Base-by-base conservation (phyloP, 64 coral and sea anemone genomes). In the Dendrophyllia cribrosa region DNA sequence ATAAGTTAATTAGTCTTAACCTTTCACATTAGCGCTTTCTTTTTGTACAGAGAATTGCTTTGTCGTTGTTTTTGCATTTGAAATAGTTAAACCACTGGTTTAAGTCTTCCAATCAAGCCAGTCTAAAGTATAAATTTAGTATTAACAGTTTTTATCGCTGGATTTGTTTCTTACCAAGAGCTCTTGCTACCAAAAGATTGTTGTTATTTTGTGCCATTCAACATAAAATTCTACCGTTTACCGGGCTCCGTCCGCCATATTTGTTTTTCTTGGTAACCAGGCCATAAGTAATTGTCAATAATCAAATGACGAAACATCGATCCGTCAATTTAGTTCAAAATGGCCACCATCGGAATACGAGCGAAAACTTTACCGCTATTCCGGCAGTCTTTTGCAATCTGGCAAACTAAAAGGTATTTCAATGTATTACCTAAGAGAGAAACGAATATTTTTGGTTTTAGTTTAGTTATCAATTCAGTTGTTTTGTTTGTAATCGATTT, bases 221-320 rank as follows among this genome's bases (percentile, higher is more conserved):
- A 50, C 49, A 4, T 62, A 26, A 65, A 85, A 61, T 16, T n/a
- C n/a, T n/a, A n/a, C n/a, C n/a, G n/a, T n/a, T n/a, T n/a, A n/a
- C 3, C 56, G 4, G 5, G 17, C 12, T 86, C 23, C 73, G 69
- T 94, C 92, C 95, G 84, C 92, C 95, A 97, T 97, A 21, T 87
- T 97, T 92, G 91, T 75, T 72, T 67, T 12, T 46, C 72, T 84
- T 43, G 12, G 90, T 68, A 83, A 43, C 90, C 95, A 93, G 86
- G 90, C 85, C 59, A 86, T 11, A 6, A 13, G 26, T 44, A 76
- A 75, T 73, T 13, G 69, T 3, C 3, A 20, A 70, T 70, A 50
- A 66, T 72, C 14, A 66, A 7, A 74, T 96, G 83, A 92, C 85
- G 86, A 83, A 79, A 90, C 34, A 84, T 55, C 22, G 20, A 86